Percentiles rank a stretch among this genome's conserved stretches.
Evolutionary conservation across 1,140 invertebrate genomes (phyloP).

Genomic region (Drosophila navojoa): DNA sequence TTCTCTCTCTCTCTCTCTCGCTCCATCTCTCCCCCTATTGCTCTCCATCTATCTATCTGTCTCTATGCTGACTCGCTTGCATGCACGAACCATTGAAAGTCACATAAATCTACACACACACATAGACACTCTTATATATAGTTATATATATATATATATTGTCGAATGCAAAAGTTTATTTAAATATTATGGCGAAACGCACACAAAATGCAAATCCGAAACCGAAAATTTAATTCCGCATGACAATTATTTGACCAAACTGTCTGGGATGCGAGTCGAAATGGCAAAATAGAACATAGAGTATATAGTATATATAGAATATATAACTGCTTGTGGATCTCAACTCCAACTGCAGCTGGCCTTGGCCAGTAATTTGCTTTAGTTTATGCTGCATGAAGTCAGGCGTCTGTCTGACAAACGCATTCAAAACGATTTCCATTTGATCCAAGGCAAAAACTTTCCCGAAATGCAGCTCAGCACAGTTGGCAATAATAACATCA

Average conservation of each 20-base stretch:
- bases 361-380: background rate
- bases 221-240: slow-evolving; percentile 21
- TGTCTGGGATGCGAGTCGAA: background rate
- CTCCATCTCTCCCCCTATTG: too few relatives aligned
- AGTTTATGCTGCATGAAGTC: background rate
- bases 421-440: too few relatives aligned
- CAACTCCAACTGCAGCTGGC: background rate
- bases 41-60: too few relatives aligned
- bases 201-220: slow-evolving; percentile 38
- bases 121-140: too few relatives aligned
- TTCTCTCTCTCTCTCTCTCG: too few relatives aligned
- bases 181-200: slow-evolving; percentile 28
- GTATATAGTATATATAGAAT: background rate
- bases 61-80: background rate
- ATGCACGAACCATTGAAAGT: slow-evolving; percentile 31
- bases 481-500: too few relatives aligned
- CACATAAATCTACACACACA: slow-evolving; percentile 28
- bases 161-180: slow-evolving; percentile 5
- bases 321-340: background rate
- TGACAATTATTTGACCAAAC: slow-evolving; percentile 34
- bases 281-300: too few relatives aligned
- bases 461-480: too few relatives aligned
- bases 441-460: too few relatives aligned
- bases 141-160: slow-evolving; percentile 22
- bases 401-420: background rate